These are phyloP conservation scores for Colletes gigas DNA, from an alignment of 1,140 invertebrate genomes.

Conservation along the genomic window DNA sequence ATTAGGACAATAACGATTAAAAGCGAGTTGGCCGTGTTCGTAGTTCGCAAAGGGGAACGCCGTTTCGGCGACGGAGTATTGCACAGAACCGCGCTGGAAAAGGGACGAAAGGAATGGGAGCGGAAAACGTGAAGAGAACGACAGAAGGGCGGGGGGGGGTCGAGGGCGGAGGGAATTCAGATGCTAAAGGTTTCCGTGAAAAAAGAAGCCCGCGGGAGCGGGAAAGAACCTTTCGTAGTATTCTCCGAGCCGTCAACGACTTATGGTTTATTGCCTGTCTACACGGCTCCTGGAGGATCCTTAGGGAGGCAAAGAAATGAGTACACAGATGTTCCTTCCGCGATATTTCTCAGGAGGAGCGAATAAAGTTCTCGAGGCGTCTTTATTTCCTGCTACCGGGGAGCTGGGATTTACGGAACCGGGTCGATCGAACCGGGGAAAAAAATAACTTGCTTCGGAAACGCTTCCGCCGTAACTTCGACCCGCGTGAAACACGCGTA, in stretches of 20 bases:
- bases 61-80: constrained; percentile 16
- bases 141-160: neutral
- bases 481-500: neutral
- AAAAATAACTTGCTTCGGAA: neutral
- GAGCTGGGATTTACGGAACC: constrained; percentile 14
- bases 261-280: constrained; percentile 68
- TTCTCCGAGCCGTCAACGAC: constrained; percentile 65
- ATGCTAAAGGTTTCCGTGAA: constrained; percentile 25
- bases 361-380: constrained; percentile 52
- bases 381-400: constrained; percentile 32
- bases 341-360: constrained; percentile 64
- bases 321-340: constrained; percentile 66
- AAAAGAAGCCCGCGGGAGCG: constrained; percentile 25
- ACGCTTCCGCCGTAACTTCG: neutral
- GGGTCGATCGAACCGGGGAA: constrained; percentile 30
- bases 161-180: constrained; percentile 27
- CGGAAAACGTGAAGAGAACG: neutral
- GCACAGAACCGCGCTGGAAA: neutral
- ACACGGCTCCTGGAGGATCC: constrained; percentile 52
- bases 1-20: constrained; percentile 71
- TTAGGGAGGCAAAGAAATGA: constrained; percentile 62
- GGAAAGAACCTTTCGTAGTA: constrained; percentile 62
- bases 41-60: neutral
- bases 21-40: constrained; percentile 50
- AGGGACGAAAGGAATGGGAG: neutral